Conservation (phyloP, 1,140 invertebrate genomes). For the Trachymyrmex septentrionalis region DNA sequence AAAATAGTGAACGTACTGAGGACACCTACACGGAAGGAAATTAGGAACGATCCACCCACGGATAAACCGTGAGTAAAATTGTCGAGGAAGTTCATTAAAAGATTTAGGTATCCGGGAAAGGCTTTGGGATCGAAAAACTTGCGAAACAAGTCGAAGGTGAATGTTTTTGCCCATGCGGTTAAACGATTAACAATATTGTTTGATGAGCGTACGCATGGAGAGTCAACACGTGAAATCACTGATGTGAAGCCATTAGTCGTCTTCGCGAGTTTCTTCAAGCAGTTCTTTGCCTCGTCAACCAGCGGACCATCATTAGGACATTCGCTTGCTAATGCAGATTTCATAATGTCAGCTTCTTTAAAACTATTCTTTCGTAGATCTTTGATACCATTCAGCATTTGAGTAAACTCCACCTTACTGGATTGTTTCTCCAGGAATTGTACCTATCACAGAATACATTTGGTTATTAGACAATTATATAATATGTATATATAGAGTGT, state of each 20-base stretch:
- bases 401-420: slow-evolving; percentile 54
- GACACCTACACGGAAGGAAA: slow-evolving; percentile 94
- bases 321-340: slow-evolving; percentile 46
- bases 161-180: slow-evolving; percentile 29
- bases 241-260: slow-evolving; percentile 51
- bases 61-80: slow-evolving; percentile 99
- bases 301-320: slow-evolving; percentile 36
- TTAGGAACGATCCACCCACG: slow-evolving; percentile 97
- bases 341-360: slow-evolving; percentile 37
- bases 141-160: slow-evolving; percentile 10
- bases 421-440: slow-evolving; percentile 50
- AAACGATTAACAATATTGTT: slow-evolving; percentile 18
- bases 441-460: slow-evolving; percentile 22
- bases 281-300: slow-evolving; percentile 39
- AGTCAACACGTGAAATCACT: not conserved
- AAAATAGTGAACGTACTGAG: slow-evolving; percentile 97
- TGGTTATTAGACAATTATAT: not conserved
- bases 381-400: slow-evolving; percentile 22
- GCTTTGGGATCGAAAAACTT: slow-evolving; percentile 84
- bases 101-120: slow-evolving; percentile 96
- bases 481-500: no score
- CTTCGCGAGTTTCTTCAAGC: slow-evolving; percentile 53
- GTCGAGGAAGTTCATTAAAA: slow-evolving; percentile 98
- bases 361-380: slow-evolving; percentile 62
- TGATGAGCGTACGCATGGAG: not conserved